Conservation (phyloP, 2,113 vertebrate species). For the Gopherus flavomarginatus region DNA sequence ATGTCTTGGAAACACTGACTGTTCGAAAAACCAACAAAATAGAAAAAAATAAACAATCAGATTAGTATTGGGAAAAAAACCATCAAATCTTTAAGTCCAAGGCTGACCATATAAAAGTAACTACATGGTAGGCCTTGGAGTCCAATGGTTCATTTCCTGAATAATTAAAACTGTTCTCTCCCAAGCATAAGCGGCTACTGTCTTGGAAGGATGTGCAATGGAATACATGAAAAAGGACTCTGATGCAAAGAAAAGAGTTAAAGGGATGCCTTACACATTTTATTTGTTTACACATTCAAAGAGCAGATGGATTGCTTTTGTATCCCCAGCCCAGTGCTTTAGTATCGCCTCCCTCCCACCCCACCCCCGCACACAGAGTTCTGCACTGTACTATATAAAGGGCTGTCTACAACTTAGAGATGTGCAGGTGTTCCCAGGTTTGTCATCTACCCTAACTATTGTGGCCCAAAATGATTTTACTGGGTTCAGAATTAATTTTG, state of each 20-base stretch:
- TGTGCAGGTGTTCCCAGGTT: background rate
- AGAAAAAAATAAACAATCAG: background rate
- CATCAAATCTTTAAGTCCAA: slow-evolving; percentile 24
- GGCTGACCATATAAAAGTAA: slow-evolving; percentile 30
- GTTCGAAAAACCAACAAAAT: background rate
- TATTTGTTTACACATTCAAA: background rate
- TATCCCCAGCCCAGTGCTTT: background rate
- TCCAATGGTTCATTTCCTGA: slow-evolving; percentile 59
- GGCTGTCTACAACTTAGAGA: background rate
- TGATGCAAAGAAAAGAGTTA: slow-evolving; percentile 23
- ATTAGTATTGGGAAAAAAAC: background rate
- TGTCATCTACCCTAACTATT: background rate
- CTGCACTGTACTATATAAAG: background rate
- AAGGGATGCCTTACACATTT: background rate
- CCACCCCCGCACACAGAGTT: fast-evolving
- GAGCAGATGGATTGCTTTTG: background rate
- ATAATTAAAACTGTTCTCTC: slow-evolving; percentile 54
- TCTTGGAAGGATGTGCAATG: slow-evolving; percentile 30
- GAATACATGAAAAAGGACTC: slow-evolving; percentile 44
- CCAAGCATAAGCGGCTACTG: slow-evolving; percentile 10
- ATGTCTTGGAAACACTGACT: background rate
- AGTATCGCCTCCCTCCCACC: no score
- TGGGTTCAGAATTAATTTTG: background rate
- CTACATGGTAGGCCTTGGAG: slow-evolving; percentile 25
- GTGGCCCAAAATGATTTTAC: fast-evolving